phyloP scores from a whole-genome alignment of 2,797 vertebrate species.

The Tachyglossus aculeatus region DNA sequence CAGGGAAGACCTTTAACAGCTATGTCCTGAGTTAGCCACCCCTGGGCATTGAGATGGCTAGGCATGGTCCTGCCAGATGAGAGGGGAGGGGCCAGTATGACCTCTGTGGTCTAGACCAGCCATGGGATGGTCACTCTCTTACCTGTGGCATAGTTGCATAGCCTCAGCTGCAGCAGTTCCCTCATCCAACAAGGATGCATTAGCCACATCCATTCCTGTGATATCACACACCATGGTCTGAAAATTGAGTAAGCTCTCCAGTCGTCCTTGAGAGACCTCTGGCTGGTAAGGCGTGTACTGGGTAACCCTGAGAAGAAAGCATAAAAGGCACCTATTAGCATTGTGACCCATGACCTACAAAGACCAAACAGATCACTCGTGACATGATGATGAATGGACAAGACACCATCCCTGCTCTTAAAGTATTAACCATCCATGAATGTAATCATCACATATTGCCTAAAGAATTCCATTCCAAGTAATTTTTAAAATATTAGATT shows the following conservation, averaged over 20 bases:
- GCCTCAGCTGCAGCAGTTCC: slow-evolving; percentile 96
- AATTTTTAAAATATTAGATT: too few species aligned
- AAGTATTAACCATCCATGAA: too few species aligned
- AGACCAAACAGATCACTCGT: too few species aligned
- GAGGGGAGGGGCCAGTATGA: too few species aligned
- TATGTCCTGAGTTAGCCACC: too few species aligned
- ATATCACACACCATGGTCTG: slow-evolving; percentile 98
- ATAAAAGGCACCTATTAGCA: not conserved
- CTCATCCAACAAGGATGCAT: slow-evolving; percentile 94
- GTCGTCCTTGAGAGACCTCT: slow-evolving; percentile 93
- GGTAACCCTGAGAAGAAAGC: slow-evolving; percentile 84
- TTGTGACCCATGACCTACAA: not conserved
- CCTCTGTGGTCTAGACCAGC: fast-evolving
- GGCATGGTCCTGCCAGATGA: too few species aligned
- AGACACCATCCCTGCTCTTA: too few species aligned
- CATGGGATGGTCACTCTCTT: not conserved
- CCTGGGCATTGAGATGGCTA: too few species aligned
- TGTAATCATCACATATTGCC: too few species aligned
- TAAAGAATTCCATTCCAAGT: too few species aligned
- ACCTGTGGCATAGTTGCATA: slow-evolving; percentile 98
- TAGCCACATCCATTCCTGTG: slow-evolving; percentile 92
- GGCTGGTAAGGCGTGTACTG: slow-evolving; percentile 99
- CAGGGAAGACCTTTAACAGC: too few species aligned
- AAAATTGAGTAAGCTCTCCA: slow-evolving; percentile 96
- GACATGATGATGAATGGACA: too few species aligned